These are phyloP conservation scores for Laticauda colubrina DNA, from an alignment of 2,113 vertebrate genomes.

Conservation along the genomic window DNA sequence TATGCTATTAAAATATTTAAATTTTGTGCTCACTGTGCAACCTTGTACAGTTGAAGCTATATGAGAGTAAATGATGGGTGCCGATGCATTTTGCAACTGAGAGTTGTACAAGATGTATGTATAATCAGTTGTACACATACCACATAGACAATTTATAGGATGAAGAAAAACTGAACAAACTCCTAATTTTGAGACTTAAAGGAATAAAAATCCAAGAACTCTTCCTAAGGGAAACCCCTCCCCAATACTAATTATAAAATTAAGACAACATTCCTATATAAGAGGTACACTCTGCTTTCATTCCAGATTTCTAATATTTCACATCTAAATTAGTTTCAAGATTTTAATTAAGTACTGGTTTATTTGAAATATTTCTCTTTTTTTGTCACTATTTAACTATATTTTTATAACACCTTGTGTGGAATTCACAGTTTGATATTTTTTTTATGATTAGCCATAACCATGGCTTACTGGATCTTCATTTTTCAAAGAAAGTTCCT, in stretches of 20 bases:
- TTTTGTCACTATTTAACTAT: not conserved
- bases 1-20: conserved; percentile 34
- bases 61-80: not conserved
- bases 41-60: conserved; percentile 21
- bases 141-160: conserved; percentile 13
- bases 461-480: not conserved
- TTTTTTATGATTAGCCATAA: not conserved
- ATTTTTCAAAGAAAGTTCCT: not conserved
- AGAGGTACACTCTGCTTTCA: conserved; percentile 46
- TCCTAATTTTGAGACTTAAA: conserved; percentile 33
- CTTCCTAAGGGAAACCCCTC: conserved; percentile 10
- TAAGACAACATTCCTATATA: conserved; percentile 37
- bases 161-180: not conserved
- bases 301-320: conserved; percentile 34
- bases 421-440: not conserved
- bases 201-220: conserved; percentile 24
- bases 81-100: not conserved
- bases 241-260: conserved; percentile 27
- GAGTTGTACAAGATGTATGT: not conserved
- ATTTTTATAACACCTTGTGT: not conserved
- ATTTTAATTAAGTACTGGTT: conserved; percentile 49
- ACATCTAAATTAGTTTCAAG: conserved; percentile 26
- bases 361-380: conserved; percentile 25
- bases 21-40: conserved; percentile 29
- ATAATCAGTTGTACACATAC: conserved; percentile 9